Percentiles rank a stretch among this genome's conserved stretches.
These are phyloP conservation scores for Ommatoiulus sabulosus DNA, from an alignment of 2,888 invertebrate species.

Conservation along the genomic window DNA sequence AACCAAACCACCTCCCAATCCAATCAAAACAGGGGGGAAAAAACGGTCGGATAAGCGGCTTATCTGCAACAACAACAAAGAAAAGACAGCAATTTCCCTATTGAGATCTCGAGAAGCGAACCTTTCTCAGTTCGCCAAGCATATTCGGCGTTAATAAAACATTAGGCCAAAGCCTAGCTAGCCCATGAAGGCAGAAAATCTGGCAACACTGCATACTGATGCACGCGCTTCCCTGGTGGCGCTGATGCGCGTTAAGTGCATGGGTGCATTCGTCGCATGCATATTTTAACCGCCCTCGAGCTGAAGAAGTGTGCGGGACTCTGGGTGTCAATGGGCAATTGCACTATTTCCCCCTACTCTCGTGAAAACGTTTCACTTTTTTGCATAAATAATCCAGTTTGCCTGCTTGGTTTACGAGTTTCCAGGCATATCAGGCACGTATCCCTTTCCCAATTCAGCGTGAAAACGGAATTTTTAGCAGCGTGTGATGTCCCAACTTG, in stretches of 20 bases:
- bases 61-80: background rate
- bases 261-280: background rate
- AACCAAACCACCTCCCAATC: background rate
- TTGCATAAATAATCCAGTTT: background rate
- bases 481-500: no score
- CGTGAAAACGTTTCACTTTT: background rate
- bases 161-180: background rate
- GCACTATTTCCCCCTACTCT: background rate
- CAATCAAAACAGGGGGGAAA: background rate
- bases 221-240: background rate
- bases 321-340: background rate
- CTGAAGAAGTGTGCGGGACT: background rate
- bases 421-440: background rate
- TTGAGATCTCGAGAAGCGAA: background rate
- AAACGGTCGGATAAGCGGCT: background rate
- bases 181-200: background rate
- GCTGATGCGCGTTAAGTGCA: background rate
- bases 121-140: background rate
- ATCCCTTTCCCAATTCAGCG: background rate
- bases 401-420: background rate
- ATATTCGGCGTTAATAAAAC: constrained; percentile 31
- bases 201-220: constrained; percentile 31
- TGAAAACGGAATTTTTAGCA: no score
- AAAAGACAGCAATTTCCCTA: constrained; percentile 6
- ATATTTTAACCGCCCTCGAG: background rate